Conservation (phyloP, 2,797 vertebrate genomes). For the Falco rusticolus region DNA sequence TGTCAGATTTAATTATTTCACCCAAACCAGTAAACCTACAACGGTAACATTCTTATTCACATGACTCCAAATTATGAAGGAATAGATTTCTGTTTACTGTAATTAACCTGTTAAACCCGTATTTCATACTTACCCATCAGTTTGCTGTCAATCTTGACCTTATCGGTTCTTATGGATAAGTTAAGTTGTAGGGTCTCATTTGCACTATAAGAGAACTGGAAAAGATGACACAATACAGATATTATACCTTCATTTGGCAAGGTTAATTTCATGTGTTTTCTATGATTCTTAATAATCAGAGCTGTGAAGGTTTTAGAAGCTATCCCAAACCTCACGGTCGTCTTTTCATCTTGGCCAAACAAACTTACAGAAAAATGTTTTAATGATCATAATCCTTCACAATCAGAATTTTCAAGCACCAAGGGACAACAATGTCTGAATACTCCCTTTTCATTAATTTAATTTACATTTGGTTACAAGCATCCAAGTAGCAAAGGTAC, state of each 20-base stretch:
- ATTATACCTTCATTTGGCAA: slow-evolving; percentile 15
- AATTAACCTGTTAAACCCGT: background rate
- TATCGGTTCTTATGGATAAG: slow-evolving; percentile 87
- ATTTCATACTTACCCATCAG: slow-evolving; percentile 83
- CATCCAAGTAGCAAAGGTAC: slow-evolving; percentile 31
- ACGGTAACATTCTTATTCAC: background rate
- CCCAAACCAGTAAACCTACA: background rate
- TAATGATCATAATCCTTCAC: slow-evolving; percentile 56
- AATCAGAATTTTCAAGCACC: slow-evolving; percentile 30
- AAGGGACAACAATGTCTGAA: slow-evolving; percentile 5
- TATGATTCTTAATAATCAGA: background rate
- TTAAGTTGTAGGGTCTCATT: slow-evolving; percentile 88
- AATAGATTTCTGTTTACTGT: background rate
- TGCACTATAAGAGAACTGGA: slow-evolving; percentile 87
- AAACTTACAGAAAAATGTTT: slow-evolving; percentile 11
- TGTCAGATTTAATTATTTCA: background rate
- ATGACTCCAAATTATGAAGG: background rate
- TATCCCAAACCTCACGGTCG: background rate
- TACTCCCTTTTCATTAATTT: slow-evolving; percentile 14
- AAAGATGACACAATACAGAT: slow-evolving; percentile 26
- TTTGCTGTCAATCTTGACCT: slow-evolving; percentile 93
- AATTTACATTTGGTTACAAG: slow-evolving; percentile 39
- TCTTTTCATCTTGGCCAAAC: background rate
- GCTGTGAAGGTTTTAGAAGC: background rate
- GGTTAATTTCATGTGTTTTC: background rate